These are phyloP conservation scores for Leucania comma DNA, from an alignment of 2,888 invertebrate genomes.

Conservation along the genomic window DNA sequence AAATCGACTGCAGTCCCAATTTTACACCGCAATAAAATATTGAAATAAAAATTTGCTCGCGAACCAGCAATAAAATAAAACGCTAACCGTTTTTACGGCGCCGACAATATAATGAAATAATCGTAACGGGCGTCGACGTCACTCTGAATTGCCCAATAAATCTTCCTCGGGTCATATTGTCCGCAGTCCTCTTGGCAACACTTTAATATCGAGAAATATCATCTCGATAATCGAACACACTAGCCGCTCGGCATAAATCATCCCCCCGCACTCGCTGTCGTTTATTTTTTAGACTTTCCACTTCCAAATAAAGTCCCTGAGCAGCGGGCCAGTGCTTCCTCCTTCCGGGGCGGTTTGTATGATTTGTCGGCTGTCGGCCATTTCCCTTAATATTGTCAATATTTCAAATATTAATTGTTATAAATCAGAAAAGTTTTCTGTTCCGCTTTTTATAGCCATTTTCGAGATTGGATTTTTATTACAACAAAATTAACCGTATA, in stretches of 20 bases:
- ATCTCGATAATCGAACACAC: constrained; percentile 89
- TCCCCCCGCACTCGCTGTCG: constrained; percentile 84
- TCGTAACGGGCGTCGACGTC: constrained; percentile 89
- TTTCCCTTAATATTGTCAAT: constrained; percentile 90
- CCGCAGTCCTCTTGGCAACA: constrained; percentile 89
- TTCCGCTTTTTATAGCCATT: constrained; percentile 81
- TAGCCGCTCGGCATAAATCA: constrained; percentile 88
- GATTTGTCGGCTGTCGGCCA: constrained; percentile 90
- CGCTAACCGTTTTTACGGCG: constrained; percentile 90
- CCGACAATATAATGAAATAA: constrained; percentile 90
- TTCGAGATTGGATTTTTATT: constrained; percentile 85
- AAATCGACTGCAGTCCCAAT: constrained; percentile 77
- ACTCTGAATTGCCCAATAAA: constrained; percentile 89
- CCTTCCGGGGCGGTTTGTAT: constrained; percentile 90
- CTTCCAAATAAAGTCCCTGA: constrained; percentile 90
- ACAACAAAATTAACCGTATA: constrained; percentile 77
- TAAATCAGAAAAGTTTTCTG: constrained; percentile 88
- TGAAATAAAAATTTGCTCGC: constrained; percentile 87
- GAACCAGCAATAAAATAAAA: constrained; percentile 89
- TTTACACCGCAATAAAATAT: constrained; percentile 90
- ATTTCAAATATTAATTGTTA: constrained; percentile 91
- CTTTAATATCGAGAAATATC: constrained; percentile 91
- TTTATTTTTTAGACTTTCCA: constrained; percentile 91
- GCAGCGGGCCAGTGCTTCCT: constrained; percentile 89
- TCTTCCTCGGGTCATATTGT: constrained; percentile 91